Conservation (phyloP, 2,797 vertebrate genomes). For the Falco rusticolus region DNA sequence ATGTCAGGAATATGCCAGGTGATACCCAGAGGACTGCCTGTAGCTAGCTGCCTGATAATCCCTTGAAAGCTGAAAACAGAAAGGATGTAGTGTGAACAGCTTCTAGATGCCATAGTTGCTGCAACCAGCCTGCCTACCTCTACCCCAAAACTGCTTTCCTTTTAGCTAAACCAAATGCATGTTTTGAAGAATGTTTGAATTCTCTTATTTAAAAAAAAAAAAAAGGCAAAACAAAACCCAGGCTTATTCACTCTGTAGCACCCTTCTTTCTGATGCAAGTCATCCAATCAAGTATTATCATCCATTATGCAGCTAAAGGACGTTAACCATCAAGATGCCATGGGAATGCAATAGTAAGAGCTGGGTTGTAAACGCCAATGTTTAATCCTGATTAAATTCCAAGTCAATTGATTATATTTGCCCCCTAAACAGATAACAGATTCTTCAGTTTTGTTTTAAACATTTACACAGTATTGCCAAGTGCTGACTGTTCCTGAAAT, state of each 20-base stretch:
- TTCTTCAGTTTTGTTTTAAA: background rate
- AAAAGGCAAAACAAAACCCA: background rate
- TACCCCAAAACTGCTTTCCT: background rate
- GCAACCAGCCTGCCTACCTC: background rate
- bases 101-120: background rate
- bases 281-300: background rate
- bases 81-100: background rate
- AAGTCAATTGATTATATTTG: background rate
- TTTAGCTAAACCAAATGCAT: background rate
- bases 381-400: background rate
- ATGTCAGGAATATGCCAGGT: background rate
- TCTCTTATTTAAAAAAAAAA: background rate
- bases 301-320: background rate
- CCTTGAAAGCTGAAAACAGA: background rate
- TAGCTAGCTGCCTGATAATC: background rate
- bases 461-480: background rate
- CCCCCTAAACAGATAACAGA: background rate
- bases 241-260: background rate
- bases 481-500: background rate
- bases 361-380: background rate
- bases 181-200: background rate
- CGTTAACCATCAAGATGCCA: background rate
- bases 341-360: background rate
- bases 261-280: background rate
- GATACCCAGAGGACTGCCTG: background rate